Evolutionary conservation across 2,797 vertebrate species (phyloP), one percentile per base, ranked within the genome.

Genomic region (Gambelia wislizenii): DNA sequence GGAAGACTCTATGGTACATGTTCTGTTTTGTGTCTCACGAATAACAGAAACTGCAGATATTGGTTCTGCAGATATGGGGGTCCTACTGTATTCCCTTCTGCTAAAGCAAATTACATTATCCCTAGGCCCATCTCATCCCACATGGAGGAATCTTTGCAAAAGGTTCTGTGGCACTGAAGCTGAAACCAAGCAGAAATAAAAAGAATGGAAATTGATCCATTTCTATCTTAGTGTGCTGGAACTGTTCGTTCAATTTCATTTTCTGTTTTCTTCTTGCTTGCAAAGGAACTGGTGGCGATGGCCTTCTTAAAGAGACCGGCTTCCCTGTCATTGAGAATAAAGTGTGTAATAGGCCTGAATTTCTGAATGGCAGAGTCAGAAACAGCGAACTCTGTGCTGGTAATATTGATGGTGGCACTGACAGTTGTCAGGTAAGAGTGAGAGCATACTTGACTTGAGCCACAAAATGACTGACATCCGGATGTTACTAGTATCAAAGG

Each of bases 311-410:
- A 94, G 98, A 99, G 95, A 96, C 98, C 0, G 98, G 98, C 7
- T 98, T 99, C 93, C 98, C 98, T 0, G 98, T 99, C 79, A 98
- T 99, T 0, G 98, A 99, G 92, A 99, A 99, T 90, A 99, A 98
- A 95, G 92, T 98, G 88, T 99, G 99, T 76, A 99, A 99, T 81
- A 97, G 98, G 2, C 96, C 95, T 0, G 97, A 98, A 13, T 98
- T 98, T 94, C 96, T 99, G 83, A 96, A 96, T 0, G 97, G 97
- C 20, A 96, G 93, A 92, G 98, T 99, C 72, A 97, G 33, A 86
- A 91, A 94, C 0, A 95, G 97, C 0, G 98, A 99, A 95, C 98
- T 99, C 90, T 99, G 99, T 89, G 99, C 99, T 0, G 99, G 99
- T 33, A 97, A 98, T 93, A 97, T 99, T 84, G 95, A 97, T 0